Conservation (phyloP, 2,888 invertebrate species). For the Cecidostiba fungosa region DNA sequence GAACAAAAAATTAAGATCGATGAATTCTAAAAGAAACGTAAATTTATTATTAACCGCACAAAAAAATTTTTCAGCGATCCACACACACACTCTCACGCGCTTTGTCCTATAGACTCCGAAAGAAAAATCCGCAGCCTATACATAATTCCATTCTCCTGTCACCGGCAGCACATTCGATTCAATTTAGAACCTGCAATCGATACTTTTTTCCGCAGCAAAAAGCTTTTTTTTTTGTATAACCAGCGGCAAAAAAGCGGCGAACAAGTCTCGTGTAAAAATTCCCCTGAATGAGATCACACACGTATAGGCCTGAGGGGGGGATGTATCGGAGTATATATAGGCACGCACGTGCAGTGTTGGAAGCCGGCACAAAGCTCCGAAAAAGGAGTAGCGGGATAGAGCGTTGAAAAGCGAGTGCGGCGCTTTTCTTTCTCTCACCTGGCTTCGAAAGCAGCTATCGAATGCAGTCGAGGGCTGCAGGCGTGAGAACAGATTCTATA, state of each 20-base stretch:
- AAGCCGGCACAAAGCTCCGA: constrained; percentile 18
- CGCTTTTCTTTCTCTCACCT: constrained; percentile 61
- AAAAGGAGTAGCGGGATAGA: constrained; percentile 27
- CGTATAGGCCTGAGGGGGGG: not conserved
- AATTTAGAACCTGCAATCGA: constrained; percentile 18
- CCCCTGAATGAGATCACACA: constrained; percentile 23
- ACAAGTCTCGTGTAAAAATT: constrained; percentile 9
- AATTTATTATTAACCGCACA: no score
- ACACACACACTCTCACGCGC: not conserved
- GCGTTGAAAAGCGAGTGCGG: constrained; percentile 20
- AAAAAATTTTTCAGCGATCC: no score
- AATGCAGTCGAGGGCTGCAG: constrained; percentile 44
- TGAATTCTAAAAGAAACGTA: no score
- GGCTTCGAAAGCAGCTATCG: constrained; percentile 50
- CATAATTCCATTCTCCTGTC: not conserved
- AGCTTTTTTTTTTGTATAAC: constrained; percentile 20
- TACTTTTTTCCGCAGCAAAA: constrained; percentile 14
- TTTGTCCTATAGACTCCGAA: not conserved
- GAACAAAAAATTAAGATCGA: no score
- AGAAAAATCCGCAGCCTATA: not conserved
- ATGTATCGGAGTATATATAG: not conserved
- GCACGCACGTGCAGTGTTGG: not conserved
- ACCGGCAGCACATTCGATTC: not conserved
- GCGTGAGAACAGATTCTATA: constrained; percentile 57
- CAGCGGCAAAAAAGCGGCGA: not conserved